Evolutionary conservation across 2,113 vertebrate genomes (phyloP).

Genomic region (Uria lomvia): DNA sequence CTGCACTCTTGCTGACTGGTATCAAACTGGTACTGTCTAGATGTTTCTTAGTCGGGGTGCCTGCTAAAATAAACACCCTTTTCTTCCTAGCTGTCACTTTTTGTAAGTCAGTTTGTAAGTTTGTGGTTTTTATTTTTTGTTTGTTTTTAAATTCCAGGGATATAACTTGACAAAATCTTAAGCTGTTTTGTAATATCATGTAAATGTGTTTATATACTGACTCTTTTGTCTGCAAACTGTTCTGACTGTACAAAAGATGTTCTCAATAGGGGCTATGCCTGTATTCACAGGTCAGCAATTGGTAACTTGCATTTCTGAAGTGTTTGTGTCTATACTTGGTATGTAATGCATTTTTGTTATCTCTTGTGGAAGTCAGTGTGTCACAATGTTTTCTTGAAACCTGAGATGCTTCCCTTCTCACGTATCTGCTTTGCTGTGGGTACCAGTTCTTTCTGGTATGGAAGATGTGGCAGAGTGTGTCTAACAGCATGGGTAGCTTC

Average conservation of each 20-base stretch:
- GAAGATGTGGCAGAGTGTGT: not conserved
- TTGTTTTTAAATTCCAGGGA: not conserved
- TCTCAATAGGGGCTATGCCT: not conserved
- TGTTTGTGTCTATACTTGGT: not conserved
- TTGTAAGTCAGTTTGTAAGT: fast-evolving
- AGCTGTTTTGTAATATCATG: not conserved
- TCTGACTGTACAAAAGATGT: not conserved
- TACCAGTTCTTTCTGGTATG: not conserved
- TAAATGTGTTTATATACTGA: not conserved
- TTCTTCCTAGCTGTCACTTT: not conserved
- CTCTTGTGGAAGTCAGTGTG: not conserved
- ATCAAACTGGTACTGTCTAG: not conserved
- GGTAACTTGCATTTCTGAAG: not conserved
- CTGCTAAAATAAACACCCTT: not conserved
- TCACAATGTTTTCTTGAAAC: not conserved
- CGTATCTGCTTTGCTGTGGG: not conserved
- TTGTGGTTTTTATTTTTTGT: not conserved
- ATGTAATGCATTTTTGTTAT: not conserved
- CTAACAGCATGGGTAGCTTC: not conserved
- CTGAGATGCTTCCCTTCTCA: not conserved
- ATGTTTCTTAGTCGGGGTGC: not conserved
- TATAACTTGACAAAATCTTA: not conserved
- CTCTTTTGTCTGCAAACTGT: not conserved
- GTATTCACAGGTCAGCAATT: not conserved
- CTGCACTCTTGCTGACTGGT: not conserved